Evolutionary conservation across 2,888 invertebrate species (phyloP), one percentile per base, ranked within the genome.

Genomic region (Synanthedon formicaeformis): DNA sequence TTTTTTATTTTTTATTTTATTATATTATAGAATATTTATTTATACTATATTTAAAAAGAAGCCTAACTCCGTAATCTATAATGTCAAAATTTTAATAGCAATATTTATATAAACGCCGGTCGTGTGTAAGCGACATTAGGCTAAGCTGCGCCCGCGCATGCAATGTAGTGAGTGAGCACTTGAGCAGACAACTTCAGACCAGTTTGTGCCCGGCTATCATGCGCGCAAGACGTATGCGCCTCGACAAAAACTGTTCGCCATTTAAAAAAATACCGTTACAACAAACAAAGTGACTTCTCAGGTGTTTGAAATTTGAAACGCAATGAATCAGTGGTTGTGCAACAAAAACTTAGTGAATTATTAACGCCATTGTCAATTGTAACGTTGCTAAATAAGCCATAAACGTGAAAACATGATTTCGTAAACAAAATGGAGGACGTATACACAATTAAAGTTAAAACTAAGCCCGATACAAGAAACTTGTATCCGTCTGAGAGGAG

Each of bases 361-460:
- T 34, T 34, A 34, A 34, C 34, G 34, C 49, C 12, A 16, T 13
- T 49, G 18, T 49, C 16, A 2, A 16, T 49, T 49, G 49, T 34
- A 34, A 34, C 49, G 4, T 49, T 49, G 49, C 18, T 10, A 55
- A 56, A 54, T 50, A 27, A 49, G 54, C 57, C 58, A 56, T 51
- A 52, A 56, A 54, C 49, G 23, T 49, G 4, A 49, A 49, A 50
- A 27, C n/a, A 53, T 60, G 60, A 59, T 55, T 53, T 56, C 61
- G 60, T 65, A 62, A 65, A 55, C 65, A 75, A 64, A 54, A 91
- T 91, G 91, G 91, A 92, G 81, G 90, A 90, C 75, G 90, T 91
- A 14, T 92, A 91, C 67, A 91, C 91, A 60, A 90, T 92, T 56
- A 91, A 90, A 81, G 90, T 91, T 65, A 90, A 90, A 70, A 89